Evolutionary conservation across 2,797 vertebrate genomes (phyloP), one percentile per base, ranked within the genome.

Genomic region (Muraenolepis orangiensis): DNA sequence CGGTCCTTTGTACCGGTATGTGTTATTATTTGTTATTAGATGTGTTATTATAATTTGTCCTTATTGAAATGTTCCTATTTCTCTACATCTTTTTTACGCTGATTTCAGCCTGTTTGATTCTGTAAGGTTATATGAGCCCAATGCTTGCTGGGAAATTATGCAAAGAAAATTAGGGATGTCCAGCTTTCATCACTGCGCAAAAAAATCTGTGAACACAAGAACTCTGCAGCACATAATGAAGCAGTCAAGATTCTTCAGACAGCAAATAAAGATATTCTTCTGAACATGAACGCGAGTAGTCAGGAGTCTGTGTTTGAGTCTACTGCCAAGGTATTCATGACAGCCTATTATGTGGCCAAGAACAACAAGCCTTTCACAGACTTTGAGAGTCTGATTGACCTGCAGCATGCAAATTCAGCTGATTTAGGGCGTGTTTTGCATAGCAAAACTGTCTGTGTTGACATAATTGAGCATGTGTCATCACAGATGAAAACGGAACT

Each of bases 251-350:
- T 69, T 32, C 29, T 34, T 69, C 30, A n/a, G 67, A 69, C 30
- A 32, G 67, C 67, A 32, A 34, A 20, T 6, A 34, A 69, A 69
- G 31, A 69, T 12, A 28, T n/a, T 18, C 67, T 69, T 34, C 4
- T 32, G 8, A 32, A 34, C 14, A 8, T 69, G 67, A 69, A 69
- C 2, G 30, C 11, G 6, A 38, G 6, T 11, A 38, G 36, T 38
- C 32, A 34, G 31, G 31, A 69, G 68, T 34, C 31, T 34, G 68
- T 18, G 36, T 36, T 70, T 74, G 73, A 70, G 67, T 69, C 74
- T n/a, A 70, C 68, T 75, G 74, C 74, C 67, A 75, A 23, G 68
- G 68, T 75, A 57, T 75, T 75, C 74, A 61, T 68, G 14, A 75
- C 40, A 29, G 46, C 67, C 57, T 40, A 70, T 40, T 74, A 74